Evolutionary conservation across 2,888 invertebrate species (phyloP), one percentile per base, ranked within the genome.

Genomic region (Panzeria rudis): DNA sequence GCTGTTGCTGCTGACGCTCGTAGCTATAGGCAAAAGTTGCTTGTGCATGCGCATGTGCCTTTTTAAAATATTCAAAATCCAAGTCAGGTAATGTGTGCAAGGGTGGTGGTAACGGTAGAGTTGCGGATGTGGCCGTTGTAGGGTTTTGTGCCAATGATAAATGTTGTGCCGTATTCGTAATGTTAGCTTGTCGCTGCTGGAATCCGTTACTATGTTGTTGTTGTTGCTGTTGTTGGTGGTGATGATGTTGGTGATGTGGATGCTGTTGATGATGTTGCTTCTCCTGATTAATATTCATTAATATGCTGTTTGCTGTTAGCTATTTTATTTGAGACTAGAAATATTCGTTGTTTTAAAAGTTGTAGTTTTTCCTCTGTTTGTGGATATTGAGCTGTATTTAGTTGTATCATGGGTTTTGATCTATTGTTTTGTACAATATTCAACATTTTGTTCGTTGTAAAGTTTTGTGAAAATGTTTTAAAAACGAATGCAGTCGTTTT

Each of bases 261-360:
- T 72, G 84, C 41, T 81, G 85, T 47, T 81, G 85, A 69, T 85
- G 85, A 64, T 82, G 78, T 75, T 86, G 86, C 78, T 87, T 87
- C 86, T 90, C 91, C 88, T 89, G 91, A 79, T 91, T 90, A 91
- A 91, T 90, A 91, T 90, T 91, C 91, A 91, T 91, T 89, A 91
- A 91, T 89, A 87, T 85, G 88, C 87, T 88, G 87, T 88, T 89
- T 88, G 84, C 86, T 85, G 66, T 86, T 86, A 87, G 86, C 87
- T 81, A 78, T 86, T 83, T 79, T 82, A 64, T 81, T 80, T 66
- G 86, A 84, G 90, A 91, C 91, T 90, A 90, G 90, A 89, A 84
- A 68, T 79, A 61, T 84, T 84, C 86, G 86, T 78, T 83, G 83
- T 73, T 75, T 75, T 11, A 52, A 41, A 41, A 23, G 3, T 76